phyloP scores from a whole-genome alignment of 2,888 invertebrate species.

The Mythimna pallens region DNA sequence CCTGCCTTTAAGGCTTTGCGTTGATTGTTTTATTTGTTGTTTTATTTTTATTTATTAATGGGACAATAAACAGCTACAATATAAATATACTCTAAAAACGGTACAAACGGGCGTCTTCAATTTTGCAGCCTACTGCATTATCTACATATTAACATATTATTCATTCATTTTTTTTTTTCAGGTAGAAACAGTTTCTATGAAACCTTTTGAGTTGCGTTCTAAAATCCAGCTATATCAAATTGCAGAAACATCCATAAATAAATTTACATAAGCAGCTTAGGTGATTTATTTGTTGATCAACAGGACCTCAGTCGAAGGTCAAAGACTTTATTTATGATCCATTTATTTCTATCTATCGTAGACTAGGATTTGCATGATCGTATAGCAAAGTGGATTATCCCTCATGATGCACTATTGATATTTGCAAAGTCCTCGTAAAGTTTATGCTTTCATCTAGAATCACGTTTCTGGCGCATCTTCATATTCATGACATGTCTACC shows the following conservation, averaged over 20 bases:
- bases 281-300: slow-evolving; percentile 65
- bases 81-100: no score
- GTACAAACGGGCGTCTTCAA: no score
- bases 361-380: slow-evolving; percentile 80
- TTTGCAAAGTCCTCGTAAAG: slow-evolving; percentile 76
- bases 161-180: neutral
- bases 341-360: slow-evolving; percentile 80
- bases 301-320: slow-evolving; percentile 68
- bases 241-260: slow-evolving; percentile 23
- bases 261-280: slow-evolving; percentile 59
- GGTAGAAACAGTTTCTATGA: neutral
- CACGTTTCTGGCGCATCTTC: slow-evolving; percentile 66
- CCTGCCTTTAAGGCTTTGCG: neutral
- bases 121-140: no score
- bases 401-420: slow-evolving; percentile 81
- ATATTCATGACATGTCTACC: slow-evolving; percentile 62
- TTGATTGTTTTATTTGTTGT: no score
- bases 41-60: neutral
- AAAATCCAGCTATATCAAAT: slow-evolving; percentile 7
- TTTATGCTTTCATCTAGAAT: slow-evolving; percentile 77
- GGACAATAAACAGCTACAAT: no score
- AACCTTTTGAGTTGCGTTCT: neutral
- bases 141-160: no score
- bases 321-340: slow-evolving; percentile 73
- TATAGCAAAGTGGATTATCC: slow-evolving; percentile 81